Conservation (phyloP, 2,888 invertebrate species). For the Hirtodrosophila confusa region DNA sequence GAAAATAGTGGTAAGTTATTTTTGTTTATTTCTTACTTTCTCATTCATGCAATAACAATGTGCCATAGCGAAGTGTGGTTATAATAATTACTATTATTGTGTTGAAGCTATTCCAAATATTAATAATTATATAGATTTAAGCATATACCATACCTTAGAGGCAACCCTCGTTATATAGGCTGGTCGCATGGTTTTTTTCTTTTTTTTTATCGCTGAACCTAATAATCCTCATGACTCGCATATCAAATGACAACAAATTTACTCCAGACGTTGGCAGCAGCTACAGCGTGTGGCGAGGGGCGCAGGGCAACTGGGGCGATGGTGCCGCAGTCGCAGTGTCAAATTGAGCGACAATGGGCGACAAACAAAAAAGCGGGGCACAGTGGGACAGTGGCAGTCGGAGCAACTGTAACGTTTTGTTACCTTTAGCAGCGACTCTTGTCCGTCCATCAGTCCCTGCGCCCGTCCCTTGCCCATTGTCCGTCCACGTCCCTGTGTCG, state of each 20-base stretch:
- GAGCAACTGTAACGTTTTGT: slow-evolving; percentile 80
- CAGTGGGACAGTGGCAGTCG: slow-evolving; percentile 79
- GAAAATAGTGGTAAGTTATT: too few species aligned
- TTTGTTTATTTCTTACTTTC: neutral
- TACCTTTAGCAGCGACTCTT: slow-evolving; percentile 58
- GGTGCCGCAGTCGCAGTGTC: slow-evolving; percentile 64
- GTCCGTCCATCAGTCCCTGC: too few species aligned
- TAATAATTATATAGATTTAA: neutral
- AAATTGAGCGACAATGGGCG: slow-evolving; percentile 81
- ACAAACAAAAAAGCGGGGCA: slow-evolving; percentile 59
- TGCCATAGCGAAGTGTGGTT: too few species aligned
- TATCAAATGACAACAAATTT: slow-evolving; percentile 80
- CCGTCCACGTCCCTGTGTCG: slow-evolving; percentile 9
- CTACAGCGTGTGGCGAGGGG: slow-evolving; percentile 2
- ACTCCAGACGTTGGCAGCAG: slow-evolving; percentile 65
- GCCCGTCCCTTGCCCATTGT: slow-evolving; percentile 29
- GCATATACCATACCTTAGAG: neutral
- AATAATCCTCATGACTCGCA: slow-evolving; percentile 81
- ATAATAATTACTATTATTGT: too few species aligned
- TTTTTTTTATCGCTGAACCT: slow-evolving; percentile 67
- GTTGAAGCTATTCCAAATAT: neutral
- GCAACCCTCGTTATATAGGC: slow-evolving; percentile 53
- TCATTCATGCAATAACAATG: too few species aligned
- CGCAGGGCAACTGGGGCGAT: slow-evolving; percentile 15
- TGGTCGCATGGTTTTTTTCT: slow-evolving; percentile 49